Percentiles rank a stretch among this genome's conserved stretches.
Evolutionary conservation across 2,797 vertebrate species (phyloP).

Genomic region (Rhinoraja longicauda): DNA sequence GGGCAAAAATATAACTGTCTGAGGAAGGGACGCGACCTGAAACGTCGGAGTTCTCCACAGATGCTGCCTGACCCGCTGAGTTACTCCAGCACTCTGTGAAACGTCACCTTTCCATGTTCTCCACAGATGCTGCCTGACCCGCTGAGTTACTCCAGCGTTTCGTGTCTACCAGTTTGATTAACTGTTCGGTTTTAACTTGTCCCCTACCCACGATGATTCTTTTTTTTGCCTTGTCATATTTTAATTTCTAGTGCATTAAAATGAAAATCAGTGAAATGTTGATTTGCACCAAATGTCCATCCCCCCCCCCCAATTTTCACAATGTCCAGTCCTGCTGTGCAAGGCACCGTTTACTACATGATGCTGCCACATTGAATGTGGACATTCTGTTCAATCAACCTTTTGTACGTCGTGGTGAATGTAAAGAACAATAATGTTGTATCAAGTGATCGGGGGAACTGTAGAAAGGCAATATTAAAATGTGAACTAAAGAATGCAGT

Average conservation of each 20-base stretch:
- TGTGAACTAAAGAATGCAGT: background rate
- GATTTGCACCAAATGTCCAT: background rate
- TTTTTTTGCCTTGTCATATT: background rate
- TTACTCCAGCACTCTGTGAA: too few relatives aligned
- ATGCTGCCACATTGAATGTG: constrained; percentile 17
- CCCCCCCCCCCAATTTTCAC: background rate
- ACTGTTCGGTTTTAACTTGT: background rate
- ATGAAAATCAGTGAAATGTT: background rate
- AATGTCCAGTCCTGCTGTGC: constrained; percentile 8
- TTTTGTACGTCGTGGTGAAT: constrained; percentile 27
- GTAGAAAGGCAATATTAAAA: background rate
- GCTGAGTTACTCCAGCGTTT: too few relatives aligned
- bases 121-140: too few relatives aligned
- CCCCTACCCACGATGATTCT: too few relatives aligned
- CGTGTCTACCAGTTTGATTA: too few relatives aligned
- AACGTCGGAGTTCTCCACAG: too few relatives aligned
- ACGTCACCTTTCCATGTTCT: too few relatives aligned
- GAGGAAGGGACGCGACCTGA: too few relatives aligned
- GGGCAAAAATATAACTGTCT: background rate
- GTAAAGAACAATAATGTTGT: background rate
- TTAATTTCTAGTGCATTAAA: background rate
- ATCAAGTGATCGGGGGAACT: background rate
- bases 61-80: too few relatives aligned
- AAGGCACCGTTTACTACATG: background rate
- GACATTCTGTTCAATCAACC: background rate